Evolutionary conservation across 2,113 vertebrate genomes (phyloP).

Genomic region (Hippopotamus amphibius): DNA sequence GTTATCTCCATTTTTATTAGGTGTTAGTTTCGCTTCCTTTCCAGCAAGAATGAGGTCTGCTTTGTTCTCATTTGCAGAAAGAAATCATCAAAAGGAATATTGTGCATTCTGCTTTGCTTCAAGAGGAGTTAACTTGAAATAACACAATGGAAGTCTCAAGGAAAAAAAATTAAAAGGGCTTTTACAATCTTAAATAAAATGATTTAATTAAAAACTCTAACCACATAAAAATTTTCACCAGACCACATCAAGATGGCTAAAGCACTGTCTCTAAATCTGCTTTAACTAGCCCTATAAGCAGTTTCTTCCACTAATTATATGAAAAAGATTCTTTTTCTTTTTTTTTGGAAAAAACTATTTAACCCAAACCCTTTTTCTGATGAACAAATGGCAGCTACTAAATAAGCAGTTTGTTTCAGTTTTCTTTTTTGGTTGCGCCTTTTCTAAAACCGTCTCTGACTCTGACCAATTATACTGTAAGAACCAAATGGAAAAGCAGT

Average conservation of each 20-base stretch:
- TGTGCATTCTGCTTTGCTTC: slow-evolving; percentile 65
- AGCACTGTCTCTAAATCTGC: slow-evolving; percentile 47
- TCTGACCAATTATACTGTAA: slow-evolving; percentile 20
- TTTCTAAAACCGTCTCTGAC: slow-evolving; percentile 42
- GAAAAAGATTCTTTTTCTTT: not conserved
- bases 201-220: slow-evolving; percentile 76
- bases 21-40: slow-evolving; percentile 44
- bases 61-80: slow-evolving; percentile 45
- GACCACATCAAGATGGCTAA: slow-evolving; percentile 59
- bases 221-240: slow-evolving; percentile 65
- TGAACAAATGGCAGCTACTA: slow-evolving; percentile 32
- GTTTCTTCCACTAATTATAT: slow-evolving; percentile 61
- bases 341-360: slow-evolving; percentile 48
- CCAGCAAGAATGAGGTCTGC: slow-evolving; percentile 25
- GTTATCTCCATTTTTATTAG: slow-evolving; percentile 42
- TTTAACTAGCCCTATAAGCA: slow-evolving; percentile 71
- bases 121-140: slow-evolving; percentile 77
- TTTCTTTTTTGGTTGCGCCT: not conserved
- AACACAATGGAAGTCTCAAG: slow-evolving; percentile 68
- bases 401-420: not conserved
- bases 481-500: slow-evolving; percentile 68
- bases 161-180: slow-evolving; percentile 73
- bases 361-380: slow-evolving; percentile 23
- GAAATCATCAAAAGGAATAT: slow-evolving; percentile 57
- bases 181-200: slow-evolving; percentile 74